Evolutionary conservation across 1,140 invertebrate genomes (phyloP).

Genomic region (Lepidurus couesii): DNA sequence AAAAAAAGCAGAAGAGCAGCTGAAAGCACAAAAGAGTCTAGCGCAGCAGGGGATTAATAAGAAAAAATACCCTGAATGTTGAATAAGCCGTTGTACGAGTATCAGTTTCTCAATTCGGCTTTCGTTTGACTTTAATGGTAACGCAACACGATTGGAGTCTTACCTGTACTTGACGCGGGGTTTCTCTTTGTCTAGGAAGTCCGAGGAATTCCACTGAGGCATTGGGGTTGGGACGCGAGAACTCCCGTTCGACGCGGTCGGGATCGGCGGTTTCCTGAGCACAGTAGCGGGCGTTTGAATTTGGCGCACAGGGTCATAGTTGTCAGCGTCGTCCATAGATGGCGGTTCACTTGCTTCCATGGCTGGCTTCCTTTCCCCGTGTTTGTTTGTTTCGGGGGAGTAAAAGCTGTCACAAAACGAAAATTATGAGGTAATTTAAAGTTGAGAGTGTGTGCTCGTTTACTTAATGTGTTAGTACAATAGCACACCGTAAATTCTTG

Average conservation of each 20-base stretch:
- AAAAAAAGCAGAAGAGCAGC: neutral
- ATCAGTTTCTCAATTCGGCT: neutral
- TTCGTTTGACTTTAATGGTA: neutral
- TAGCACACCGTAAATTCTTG: neutral
- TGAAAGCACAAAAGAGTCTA: neutral
- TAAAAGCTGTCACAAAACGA: neutral
- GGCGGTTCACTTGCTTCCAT: neutral
- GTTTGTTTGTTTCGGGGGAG: neutral
- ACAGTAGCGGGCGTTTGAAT: neutral
- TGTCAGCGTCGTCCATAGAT: neutral
- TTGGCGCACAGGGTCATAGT: neutral
- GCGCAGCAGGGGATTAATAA: neutral
- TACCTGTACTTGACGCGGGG: neutral
- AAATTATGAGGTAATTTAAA: constrained; percentile 20
- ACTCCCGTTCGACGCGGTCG: neutral
- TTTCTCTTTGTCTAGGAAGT: neutral
- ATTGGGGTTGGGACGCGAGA: neutral
- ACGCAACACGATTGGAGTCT: neutral
- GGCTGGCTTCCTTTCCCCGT: neutral
- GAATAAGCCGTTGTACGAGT: neutral
- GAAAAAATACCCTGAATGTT: neutral
- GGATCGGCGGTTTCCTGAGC: neutral
- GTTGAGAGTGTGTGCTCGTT: neutral
- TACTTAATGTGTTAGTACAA: constrained; percentile 8
- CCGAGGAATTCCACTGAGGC: neutral